Evolutionary conservation across 2,888 invertebrate species (phyloP), one percentile per base, ranked within the genome.

Genomic region (Diplazon laetatorius): DNA sequence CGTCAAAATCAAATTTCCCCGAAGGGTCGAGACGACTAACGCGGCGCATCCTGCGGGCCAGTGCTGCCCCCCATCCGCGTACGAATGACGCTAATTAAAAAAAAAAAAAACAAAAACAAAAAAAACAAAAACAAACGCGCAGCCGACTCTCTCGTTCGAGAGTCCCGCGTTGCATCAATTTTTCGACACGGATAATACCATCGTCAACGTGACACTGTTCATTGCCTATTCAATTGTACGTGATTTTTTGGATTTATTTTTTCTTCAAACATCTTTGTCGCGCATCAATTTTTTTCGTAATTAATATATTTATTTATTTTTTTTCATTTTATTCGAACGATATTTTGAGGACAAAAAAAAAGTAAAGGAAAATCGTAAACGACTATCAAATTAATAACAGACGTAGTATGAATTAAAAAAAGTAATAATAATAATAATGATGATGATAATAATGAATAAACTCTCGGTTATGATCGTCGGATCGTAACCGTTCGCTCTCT

Each of bases 191-290:
- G 62, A 72, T n/a, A 71, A 25, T 30, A 57, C 71, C 48, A 71
- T 35, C 76, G 65, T 81, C 39, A 73, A 76, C 68, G 75, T 80
- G 82, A 74, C 79, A 83, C 82, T 82, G 69, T 82, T 82, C 81
- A 75, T 83, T 82, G 80, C 80, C 73, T 79, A 77, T 75, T 63
- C 77, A 76, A 77, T 72, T 76, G 70, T 63, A 78, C 74, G 66
- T 81, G 84, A 82, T 80, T 14, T 20, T 14, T 48, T 22, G 10
- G 4, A 44, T 52, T 25, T 30, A 14, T 50, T 22, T 42, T 50
- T 65, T 50, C 30, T 30, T 55, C 35, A 16, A 35, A 25, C 52
- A 10, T 55, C 30, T n/a, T 16, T 44, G 37, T 44, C 55, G 39
- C 25, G 14, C 22, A 2, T 25, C 1, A 30, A 18, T 1, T 35